phyloP scores from a whole-genome alignment of 2,797 vertebrate species.

The Ctenochaetus hawaiiensis region DNA sequence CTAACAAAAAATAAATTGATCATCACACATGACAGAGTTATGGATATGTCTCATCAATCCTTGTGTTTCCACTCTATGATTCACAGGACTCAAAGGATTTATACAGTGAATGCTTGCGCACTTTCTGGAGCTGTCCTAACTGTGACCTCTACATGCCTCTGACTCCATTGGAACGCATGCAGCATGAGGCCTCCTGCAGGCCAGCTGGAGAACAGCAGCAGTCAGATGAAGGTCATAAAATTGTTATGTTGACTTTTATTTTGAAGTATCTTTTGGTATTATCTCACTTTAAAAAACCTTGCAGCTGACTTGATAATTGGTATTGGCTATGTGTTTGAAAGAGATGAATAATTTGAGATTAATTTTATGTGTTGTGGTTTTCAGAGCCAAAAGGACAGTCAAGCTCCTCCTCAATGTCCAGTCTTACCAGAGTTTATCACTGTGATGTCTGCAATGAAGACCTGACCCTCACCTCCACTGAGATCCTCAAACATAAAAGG shows the following conservation, averaged over 20 bases:
- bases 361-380: conserved; percentile 15
- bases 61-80: not conserved
- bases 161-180: conserved; percentile 92
- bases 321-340: not conserved
- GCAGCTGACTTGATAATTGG: not conserved
- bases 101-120: conserved; percentile 93
- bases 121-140: conserved; percentile 93
- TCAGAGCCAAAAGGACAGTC: conserved; percentile 59
- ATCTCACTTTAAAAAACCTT: not conserved
- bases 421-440: conserved; percentile 85
- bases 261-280: not conserved
- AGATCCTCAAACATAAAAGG: conserved; percentile 91
- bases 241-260: not conserved
- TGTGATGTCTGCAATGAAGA: conserved; percentile 88
- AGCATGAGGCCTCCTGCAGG: conserved; percentile 88
- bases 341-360: not conserved
- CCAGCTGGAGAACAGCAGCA: conserved; percentile 70
- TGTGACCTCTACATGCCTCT: conserved; percentile 92
- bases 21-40: not conserved
- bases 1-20: not conserved
- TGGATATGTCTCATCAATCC: not conserved
- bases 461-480: conserved; percentile 89
- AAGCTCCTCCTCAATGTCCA: conserved; percentile 34
- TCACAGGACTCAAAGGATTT: conserved; percentile 89
- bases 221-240: conserved; percentile 67